Conservation (phyloP, 2,888 invertebrate species). For the Metallyticus violacea region DNA sequence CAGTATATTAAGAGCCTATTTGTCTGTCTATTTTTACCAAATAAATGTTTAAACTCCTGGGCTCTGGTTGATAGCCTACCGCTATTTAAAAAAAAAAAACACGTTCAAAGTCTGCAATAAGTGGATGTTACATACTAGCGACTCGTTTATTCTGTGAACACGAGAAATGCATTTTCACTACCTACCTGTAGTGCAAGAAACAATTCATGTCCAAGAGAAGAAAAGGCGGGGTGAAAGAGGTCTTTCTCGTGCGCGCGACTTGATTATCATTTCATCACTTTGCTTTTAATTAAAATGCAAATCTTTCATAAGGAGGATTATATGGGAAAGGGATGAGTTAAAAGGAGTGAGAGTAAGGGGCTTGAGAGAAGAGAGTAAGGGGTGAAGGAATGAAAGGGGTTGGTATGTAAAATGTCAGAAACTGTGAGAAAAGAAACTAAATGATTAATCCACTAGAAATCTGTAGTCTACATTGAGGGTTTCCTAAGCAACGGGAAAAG, state of each 20-base stretch:
- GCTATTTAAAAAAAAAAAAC: too few species aligned
- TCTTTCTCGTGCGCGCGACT: slow-evolving; percentile 16
- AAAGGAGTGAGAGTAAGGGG: slow-evolving; percentile 20
- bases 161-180: background rate
- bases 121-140: background rate
- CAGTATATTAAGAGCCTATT: too few species aligned
- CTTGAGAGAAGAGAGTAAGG: slow-evolving; percentile 2
- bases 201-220: background rate
- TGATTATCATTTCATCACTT: slow-evolving; percentile 61
- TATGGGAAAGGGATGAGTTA: slow-evolving; percentile 16
- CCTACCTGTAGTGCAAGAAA: background rate
- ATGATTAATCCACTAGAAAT: slow-evolving; percentile 26
- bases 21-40: too few species aligned
- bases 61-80: too few species aligned
- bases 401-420: slow-evolving; percentile 29
- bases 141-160: background rate
- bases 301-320: slow-evolving; percentile 45
- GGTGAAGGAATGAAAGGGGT: background rate
- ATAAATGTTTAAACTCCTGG: too few species aligned
- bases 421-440: slow-evolving; percentile 23
- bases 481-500: background rate
- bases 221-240: slow-evolving; percentile 2
- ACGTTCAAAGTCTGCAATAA: background rate
- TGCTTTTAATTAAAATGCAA: slow-evolving; percentile 61
- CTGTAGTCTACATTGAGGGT: background rate